A percentile compares a stretch with the other conserved stretches of the same genome.
These are phyloP conservation scores for Muschampia plurimacula DNA, from an alignment of 2,888 invertebrate genomes.

Conservation along the genomic window DNA sequence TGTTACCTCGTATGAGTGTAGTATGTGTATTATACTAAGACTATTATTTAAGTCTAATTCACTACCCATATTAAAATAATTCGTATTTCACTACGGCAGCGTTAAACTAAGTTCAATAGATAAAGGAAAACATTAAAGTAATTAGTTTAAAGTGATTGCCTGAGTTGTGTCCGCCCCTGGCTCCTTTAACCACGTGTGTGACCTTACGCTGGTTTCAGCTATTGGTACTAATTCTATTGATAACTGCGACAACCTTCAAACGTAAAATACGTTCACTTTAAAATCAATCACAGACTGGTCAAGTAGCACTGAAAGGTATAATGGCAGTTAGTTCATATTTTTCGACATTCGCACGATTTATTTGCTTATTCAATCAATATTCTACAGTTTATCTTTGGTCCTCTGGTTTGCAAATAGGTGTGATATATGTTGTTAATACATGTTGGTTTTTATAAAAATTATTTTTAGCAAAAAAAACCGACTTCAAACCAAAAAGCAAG, in stretches of 20 bases:
- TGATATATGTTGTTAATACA: not conserved
- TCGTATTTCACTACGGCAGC: not conserved
- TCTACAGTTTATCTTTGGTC: not conserved
- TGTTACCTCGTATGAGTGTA: not conserved
- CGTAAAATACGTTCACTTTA: conserved; percentile 62
- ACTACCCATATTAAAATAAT: not conserved
- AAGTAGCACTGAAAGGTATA: conserved; percentile 11
- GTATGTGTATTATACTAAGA: too few relatives aligned
- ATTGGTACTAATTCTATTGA: conserved; percentile 58
- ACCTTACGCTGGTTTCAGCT: conserved; percentile 69
- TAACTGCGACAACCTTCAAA: conserved; percentile 62
- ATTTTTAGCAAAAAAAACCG: too few relatives aligned
- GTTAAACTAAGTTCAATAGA: not conserved
- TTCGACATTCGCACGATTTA: not conserved
- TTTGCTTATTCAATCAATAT: not conserved
- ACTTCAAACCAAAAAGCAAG: too few relatives aligned
- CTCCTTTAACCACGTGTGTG: conserved; percentile 61
- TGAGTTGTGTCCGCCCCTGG: conserved; percentile 43
- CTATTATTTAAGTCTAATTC: not conserved
- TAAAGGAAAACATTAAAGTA: not conserved
- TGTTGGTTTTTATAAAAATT: not conserved
- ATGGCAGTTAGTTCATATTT: not conserved
- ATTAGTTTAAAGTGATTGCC: conserved; percentile 39
- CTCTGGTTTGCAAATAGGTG: not conserved
- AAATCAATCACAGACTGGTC: conserved; percentile 40